Evolutionary conservation across 2,113 vertebrate species (phyloP).

Genomic region (Junco hyemalis): DNA sequence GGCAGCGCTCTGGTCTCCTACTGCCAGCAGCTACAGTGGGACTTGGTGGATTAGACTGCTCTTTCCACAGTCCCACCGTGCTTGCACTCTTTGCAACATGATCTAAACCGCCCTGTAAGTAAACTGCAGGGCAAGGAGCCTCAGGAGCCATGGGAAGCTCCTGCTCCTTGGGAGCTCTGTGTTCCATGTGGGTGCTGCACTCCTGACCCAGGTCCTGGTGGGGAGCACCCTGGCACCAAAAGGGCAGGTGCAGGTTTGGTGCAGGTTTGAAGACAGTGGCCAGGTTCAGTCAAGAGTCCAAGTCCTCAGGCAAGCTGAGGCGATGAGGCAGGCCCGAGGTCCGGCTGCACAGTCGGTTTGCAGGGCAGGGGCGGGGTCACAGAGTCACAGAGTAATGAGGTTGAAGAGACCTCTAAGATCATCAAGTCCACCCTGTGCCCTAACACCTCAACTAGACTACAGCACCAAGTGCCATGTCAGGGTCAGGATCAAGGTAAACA

Average conservation of each 20-base stretch:
- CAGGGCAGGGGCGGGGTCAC: not conserved
- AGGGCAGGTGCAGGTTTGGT: not conserved
- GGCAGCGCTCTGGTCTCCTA: fast-evolving
- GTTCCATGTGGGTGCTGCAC: fast-evolving
- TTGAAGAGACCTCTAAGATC: too few species aligned
- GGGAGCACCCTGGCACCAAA: not conserved
- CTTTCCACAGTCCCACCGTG: fast-evolving
- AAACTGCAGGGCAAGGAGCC: not conserved
- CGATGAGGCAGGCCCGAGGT: not conserved
- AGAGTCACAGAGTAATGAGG: too few species aligned
- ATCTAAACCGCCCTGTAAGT: not conserved
- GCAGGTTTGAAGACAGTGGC: not conserved
- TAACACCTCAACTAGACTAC: too few species aligned
- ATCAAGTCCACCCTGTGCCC: too few species aligned
- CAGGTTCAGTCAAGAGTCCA: not conserved
- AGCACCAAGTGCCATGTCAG: not conserved
- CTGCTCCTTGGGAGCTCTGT: not conserved
- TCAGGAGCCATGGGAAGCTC: fast-evolving
- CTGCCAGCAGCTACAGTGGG: not conserved
- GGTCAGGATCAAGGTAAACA: not conserved
- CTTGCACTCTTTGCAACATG: not conserved
- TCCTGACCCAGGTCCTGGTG: not conserved
- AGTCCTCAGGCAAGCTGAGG: not conserved
- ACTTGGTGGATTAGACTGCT: not conserved
- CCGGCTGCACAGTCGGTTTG: not conserved